Base-by-base conservation (phyloP, 2,888 invertebrate species). In the Caenorhabditis macrosperma region DNA sequence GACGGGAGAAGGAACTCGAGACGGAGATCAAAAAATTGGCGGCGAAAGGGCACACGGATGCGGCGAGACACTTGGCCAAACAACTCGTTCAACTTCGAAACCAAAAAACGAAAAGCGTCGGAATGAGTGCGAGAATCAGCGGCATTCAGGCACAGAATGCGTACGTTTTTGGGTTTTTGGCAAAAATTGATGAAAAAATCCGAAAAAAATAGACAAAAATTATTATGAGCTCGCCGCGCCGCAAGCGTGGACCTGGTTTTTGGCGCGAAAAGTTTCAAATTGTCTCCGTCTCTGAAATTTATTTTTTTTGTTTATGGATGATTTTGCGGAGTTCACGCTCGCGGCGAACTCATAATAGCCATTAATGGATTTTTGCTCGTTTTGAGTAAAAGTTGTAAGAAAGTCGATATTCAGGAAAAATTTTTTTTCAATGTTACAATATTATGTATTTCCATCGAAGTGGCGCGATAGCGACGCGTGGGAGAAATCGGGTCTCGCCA, bases 1-100 rank as follows among this genome's bases (percentile, higher is more conserved):
- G 94, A 85, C 95, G 96, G 91, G 96, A 96, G 91, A 95, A 95
- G 86, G 95, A 95, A 93, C 91, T 96, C 91, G 95, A 95, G 48
- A 60, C 71, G 91, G 96, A 96, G 91, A 96, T 96, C 60, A 95
- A 95, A 90, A 95, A 95, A 89, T 93, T 94, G 91, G 96, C 96
- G 0, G 94, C 95, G 89, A 94, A 94, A 89, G 96, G 96, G 9
- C 94, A 96, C 90, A 94, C 94, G 89, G 95, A 95, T 89, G 91
- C 91, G 88, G 84, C 90, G 87, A 59, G 89, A 10, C 93, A 95
- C 82, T 92, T 96, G 84, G 96, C 96, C 0, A 96, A 96, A 91
- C 96, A 96, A 91, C 91, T 97, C 63, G 93, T 97, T 0, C 94
- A 95, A 89, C 91, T 96, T 78, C 93, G 96, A 61, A 96, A 96